Base-by-base conservation (phyloP, 1,140 invertebrate genomes). In the Subanguina moxae region DNA sequence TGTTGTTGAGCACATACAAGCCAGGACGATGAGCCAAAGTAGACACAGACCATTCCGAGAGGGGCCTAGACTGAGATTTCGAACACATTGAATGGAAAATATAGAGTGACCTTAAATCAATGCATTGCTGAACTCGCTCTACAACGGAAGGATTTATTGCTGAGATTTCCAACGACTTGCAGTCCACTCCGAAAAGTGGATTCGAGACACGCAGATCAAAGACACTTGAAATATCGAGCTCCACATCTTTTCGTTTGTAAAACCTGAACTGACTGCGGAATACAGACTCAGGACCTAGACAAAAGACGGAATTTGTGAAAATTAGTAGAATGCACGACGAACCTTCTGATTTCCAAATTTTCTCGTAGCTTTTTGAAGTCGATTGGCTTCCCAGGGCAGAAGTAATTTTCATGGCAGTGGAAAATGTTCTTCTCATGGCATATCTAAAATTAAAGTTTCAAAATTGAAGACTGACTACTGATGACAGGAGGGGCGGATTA, bases 11-110 rank as follows among this genome's bases (percentile, higher is more conserved):
- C 42, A 76, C 52, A 61, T 38, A 76, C 11, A 76, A 23, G 0
- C 74, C 74, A 28, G 74, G 75, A 15, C 76, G 46, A 62, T 62
- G 19, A 5, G 32, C 21, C 27, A 78, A 58, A 23, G 71, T 77
- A 42, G 71, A 52, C n/a, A 76, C 19, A 1, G 62, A 52, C 74
- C 74, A 76, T 38, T 76, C 76, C 9, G 43, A 15, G 11, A 62
- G 25, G 13, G 74, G 75, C 30, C 74, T 75, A 28, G 64, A 74
- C 11, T 38, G n/a, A n/a, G n/a, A n/a, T n/a, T n/a, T n/a, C n/a
- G n/a, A n/a, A 38, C 11, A 11, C 32, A 38, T 67, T 38, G 27
- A 38, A 70, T 63, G 45, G 43, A 52, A 0, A 67, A 32, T 11
- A 32, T 15, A 67, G 19, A 27, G 0, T 38, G 3, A 38, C 32